Base-by-base conservation (phyloP, 2,113 vertebrate genomes). In the Corythornis vintsioides region DNA sequence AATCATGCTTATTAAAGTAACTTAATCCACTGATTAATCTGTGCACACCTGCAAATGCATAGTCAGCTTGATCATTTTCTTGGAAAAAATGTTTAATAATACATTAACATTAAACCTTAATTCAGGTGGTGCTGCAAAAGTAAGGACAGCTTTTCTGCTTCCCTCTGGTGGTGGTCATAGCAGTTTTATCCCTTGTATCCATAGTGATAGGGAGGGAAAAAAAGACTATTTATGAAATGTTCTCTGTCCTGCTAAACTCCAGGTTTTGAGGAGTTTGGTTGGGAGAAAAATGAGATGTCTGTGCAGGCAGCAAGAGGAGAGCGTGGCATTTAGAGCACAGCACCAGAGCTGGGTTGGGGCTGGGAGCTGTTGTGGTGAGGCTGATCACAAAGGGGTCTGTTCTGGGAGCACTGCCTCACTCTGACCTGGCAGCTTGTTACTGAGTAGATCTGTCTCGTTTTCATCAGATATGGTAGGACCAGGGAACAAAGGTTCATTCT, bases 381-480 rank as follows among this genome's bases (percentile, higher is more conserved):
- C 57, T 0, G 0, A 9, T 5, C 8, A 8, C 16, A 26, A 52
- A 7, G 13, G 2, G 35, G 8, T 35, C 73, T 53, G 22, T 31
- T 21, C 35, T 11, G 4, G 74, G 35, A 63, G 6, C 26, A 7
- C 5, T 20, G 31, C 35, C 28, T 28, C 55, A 3, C 4, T 0
- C 17, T 18, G 14, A 11, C 29, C 47, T 29, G 24, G 7, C 28
- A 2, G 1, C 12, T 22, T 12, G 2, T 15, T 20, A 3, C 4
- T 1, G 20, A 25, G 42, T 15, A 6, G 8, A 24, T 21, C 26
- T 12, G 17, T 22, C 71, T 60, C 12, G 3, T 10, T 40, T 45
- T 50, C n/a, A 60, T 33, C 3, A 0, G 1, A 0, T 5, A 2
- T 0, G 5, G 18, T 3, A 8, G 65, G 31, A 55, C 24, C 25